Base-by-base conservation (phyloP, 2,888 invertebrate genomes). In the Embidobia sp. region DNA sequence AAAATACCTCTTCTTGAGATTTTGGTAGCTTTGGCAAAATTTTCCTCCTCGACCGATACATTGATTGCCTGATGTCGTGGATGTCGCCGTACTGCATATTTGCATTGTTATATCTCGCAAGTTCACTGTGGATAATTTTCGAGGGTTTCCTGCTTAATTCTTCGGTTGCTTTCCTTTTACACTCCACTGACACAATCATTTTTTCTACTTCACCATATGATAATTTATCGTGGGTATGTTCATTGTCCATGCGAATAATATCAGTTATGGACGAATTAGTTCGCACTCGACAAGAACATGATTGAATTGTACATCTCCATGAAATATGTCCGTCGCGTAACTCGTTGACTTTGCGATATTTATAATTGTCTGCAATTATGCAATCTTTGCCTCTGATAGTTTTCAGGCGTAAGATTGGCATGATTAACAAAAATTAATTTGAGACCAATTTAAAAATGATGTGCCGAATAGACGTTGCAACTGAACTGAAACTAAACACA, bases 341-440 rank as follows among this genome's bases (percentile, higher is more conserved):
- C 0, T 31, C 10, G n/a, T 31, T 2, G 5, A 49, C 5, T 31
- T 49, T 29, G 8, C 49, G 15, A 31, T 49, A 49, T 31, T 29
- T 29, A 31, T 16, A 31, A 10, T 49, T 49, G 2, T 49, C 10
- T 31, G 13, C n/a, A 18, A 49, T 31, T 49, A 49, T 49, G 18
- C 49, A 49, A n/a, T 15, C 31, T 2, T 49, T 29, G 15, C 49
- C 31, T 16, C 31, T 31, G 10, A 10, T 49, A 2, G 16, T 49
- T 18, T 49, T 11, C 18, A 18, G 2, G 15, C 6, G 42, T 19
- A 37, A 1, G 13, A 37, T 37, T 37, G 18, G 1, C 42, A 42
- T 18, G n/a, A n/a, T n/a, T n/a, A n/a, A n/a, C n/a, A n/a, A n/a
- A n/a, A n/a, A n/a, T n/a, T n/a, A n/a, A n/a, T n/a, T n/a, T n/a